phyloP scores from a whole-genome alignment of 2,113 vertebrate species.

The Silurus meridionalis region DNA sequence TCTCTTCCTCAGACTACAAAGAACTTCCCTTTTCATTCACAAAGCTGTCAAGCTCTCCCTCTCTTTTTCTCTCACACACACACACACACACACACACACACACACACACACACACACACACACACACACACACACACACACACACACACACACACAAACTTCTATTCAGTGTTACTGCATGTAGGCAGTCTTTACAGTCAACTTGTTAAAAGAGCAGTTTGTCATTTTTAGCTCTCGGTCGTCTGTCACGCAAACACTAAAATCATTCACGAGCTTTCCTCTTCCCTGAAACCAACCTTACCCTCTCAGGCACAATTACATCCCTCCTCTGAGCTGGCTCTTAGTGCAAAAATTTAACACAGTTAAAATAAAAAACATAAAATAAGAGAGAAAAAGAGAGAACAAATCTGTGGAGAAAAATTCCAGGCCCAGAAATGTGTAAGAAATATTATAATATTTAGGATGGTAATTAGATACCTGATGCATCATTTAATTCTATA shows the following conservation, averaged over 20 bases:
- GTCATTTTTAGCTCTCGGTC: conserved; percentile 1
- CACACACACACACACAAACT: conserved; percentile 17
- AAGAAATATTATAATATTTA: neutral
- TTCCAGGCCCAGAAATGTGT: neutral
- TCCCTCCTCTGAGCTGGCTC: neutral
- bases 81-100: conserved; percentile 22
- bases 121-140: conserved; percentile 16
- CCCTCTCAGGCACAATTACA: neutral
- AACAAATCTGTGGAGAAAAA: no score
- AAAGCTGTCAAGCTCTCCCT: neutral
- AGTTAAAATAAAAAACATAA: neutral
- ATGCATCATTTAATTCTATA: neutral
- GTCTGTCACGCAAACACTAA: neutral
- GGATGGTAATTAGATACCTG: neutral
- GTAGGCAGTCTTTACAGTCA: conserved; percentile 7
- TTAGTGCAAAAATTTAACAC: neutral
- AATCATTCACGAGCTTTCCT: neutral
- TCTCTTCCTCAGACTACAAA: conserved; percentile 30
- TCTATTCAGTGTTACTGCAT: conserved; percentile 3
- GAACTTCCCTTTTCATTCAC: conserved; percentile 39
- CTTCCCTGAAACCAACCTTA: neutral
- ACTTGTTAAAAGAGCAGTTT: conserved; percentile 17
- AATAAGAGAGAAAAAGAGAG: neutral
- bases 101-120: neutral
- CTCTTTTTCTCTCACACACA: no score